phyloP scores from a whole-genome alignment of 92 coral and sea anemone species.

The Diadumene lineata region DNA sequence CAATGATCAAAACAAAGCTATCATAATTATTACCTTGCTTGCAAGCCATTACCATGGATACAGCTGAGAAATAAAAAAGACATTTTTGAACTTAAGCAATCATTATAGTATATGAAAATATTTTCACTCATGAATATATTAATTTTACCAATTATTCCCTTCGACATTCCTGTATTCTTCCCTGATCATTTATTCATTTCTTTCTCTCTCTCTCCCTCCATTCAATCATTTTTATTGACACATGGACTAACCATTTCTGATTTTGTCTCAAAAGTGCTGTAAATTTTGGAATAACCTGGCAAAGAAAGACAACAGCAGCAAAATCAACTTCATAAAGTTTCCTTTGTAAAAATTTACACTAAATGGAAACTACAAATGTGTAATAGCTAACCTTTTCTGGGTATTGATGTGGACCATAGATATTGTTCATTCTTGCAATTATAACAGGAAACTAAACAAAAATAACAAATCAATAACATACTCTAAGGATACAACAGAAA shows the following conservation, averaged over 20 bases:
- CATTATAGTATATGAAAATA: no score
- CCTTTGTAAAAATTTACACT: no score
- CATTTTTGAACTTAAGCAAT: not conserved
- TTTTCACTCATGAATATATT: no score
- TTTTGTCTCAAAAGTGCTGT: conserved; percentile 51
- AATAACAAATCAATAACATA: not conserved
- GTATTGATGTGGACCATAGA: conserved; percentile 68
- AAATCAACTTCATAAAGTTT: no score
- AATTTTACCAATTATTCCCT: no score
- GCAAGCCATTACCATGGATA: conserved; percentile 62
- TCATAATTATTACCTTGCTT: conserved; percentile 42
- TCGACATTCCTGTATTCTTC: no score
- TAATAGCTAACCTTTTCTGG: conserved; percentile 61
- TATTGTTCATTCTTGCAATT: conserved; percentile 60
- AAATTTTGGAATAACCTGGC: conserved; percentile 62
- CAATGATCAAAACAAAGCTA: no score
- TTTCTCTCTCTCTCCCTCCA: no score
- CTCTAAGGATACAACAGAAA: no score
- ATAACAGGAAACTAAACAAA: conserved; percentile 57
- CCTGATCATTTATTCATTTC: no score
- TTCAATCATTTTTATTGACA: not conserved
- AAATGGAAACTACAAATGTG: no score
- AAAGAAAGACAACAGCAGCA: not conserved
- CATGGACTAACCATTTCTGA: conserved; percentile 45
- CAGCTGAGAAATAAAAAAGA: conserved; percentile 21